Evolutionary conservation across 2,797 vertebrate species (phyloP), one percentile per base, ranked within the genome.

Genomic region (Salarias fasciatus): DNA sequence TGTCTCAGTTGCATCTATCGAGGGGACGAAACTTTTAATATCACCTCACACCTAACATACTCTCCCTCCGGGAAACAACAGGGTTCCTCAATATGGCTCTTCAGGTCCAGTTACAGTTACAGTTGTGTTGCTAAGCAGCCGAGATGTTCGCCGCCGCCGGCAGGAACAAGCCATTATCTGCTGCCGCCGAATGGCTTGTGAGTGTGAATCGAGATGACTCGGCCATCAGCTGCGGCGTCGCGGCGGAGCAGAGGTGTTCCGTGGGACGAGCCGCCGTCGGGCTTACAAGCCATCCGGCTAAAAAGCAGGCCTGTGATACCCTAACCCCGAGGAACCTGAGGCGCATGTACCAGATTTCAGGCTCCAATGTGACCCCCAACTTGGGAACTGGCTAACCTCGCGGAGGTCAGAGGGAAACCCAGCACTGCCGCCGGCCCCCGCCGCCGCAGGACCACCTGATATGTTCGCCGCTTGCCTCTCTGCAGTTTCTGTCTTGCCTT

Each of bases 81-180:
- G 63, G 75, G 55, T 75, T 57, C 58, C 77, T 77, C 49, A 55
- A 11, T 62, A n/a, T 68, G 62, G 70, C 66, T 76, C 64, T 82
- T 81, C 69, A 53, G 75, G 66, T 86, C 74, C 67, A 52, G 89
- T 93, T 92, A 90, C 67, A 52, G 89, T 93, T 92, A 90, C 91
- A 93, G 92, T 93, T 93, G 86, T 88, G 92, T 95, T 94, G 93
- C 92, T 94, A 94, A 90, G 94, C 93, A 94, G 93, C 93, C 88
- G 91, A 93, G 91, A 77, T 43, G 49, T 62, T 72, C 71, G 68
- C 73, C 61, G 51, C 55, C 46, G 47, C 60, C 49, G 2, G 57
- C 53, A 72, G 55, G 66, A 61, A 63, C 55, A 63, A 70, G 77
- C 78, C 65, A 53, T 75, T 85, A 69, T 76, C 85, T 86, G 90